Evolutionary conservation across 2,797 vertebrate species (phyloP), one percentile per base, ranked within the genome.

Genomic region (Macropus fuliginosus): DNA sequence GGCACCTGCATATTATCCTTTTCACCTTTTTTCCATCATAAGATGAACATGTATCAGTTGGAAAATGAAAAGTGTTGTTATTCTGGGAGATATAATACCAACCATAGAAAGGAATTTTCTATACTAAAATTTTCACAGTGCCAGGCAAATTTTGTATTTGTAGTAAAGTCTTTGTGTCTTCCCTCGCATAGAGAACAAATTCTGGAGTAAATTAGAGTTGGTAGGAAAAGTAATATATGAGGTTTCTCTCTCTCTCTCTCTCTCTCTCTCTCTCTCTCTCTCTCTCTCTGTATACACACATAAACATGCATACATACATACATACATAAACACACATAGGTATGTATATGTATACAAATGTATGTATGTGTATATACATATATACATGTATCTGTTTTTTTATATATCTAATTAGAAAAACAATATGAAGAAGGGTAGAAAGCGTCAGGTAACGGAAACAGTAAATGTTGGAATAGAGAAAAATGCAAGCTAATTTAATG

Each of bases 161-260:
- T 81, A 96, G 92, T 92, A 97, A 98, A 97, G 29, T 6, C 94
- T 98, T 98, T 98, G 94, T 98, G 96, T 98, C 57, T 95, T 98
- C 95, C 93, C 92, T 97, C 54, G 55, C 50, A 96, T 66, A 93
- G 40, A 95, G 97, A 91, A 96, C 34, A 96, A 97, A 98, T 96
- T 98, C 94, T 98, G 97, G 93, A 98, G 91, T 28, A 98, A 96
- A 92, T 98, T 98, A 96, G 54, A 66, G 28, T 28, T 97, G 34
- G 87, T 95, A 92, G 97, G 98, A 98, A 97, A 90, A 97, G 66
- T 90, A 97, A 92, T 91, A 97, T 93, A 55, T 96, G 92, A 98
- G 34, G 12, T 81, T 1, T 10, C 5, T 29, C 56, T 24, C 56
- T 56, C 21, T 56, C 2, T 56, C 21, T 56, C 55, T 56, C 56